Evolutionary conservation across 1,140 invertebrate species (phyloP), one percentile per base, ranked within the genome.

Genomic region (Diprion similis): DNA sequence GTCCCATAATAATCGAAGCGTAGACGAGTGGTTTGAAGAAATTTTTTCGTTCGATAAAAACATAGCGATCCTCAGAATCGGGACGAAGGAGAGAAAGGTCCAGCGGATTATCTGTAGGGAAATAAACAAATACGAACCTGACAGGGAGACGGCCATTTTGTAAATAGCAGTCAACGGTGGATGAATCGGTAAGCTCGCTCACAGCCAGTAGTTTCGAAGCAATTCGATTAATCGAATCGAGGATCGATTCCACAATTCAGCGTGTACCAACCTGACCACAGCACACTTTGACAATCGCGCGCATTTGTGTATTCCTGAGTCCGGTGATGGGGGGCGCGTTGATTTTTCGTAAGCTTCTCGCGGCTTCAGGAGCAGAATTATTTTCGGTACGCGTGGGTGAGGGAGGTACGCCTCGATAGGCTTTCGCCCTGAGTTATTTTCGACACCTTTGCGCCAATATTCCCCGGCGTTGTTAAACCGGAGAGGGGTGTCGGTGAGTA

Each of bases 91-190:
- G 24, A 37, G 24, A 37, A 37, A 37, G 24, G 24, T 37, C 24
- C 24, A 37, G 24, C 24, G 24, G 24, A 37, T 37, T 37, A 37
- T 37, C 24, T 37, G 24, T 37, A 37, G 2, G 24, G 24, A 37
- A 37, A 59, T 59, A 59, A 59, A 59, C 51, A 59, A 59, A 59
- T 59, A 59, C 51, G 51, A 59, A 59, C 51, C 51, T 59, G 51
- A 59, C 51, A 59, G 51, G 51, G 51, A 59, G 6, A 17, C 51
- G 11, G 51, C 51, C 51, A 59, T 59, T 59, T 59, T 59, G 51
- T 59, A 17, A 37, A 37, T 37, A 1, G 24, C 24, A 37, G 2
- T 6, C 24, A 37, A 37, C 24, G 24, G 24, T 37, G 24, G 24
- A 1, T 6, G 24, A 37, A 37, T 37, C 24, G 24, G 24, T 37